phyloP scores from a whole-genome alignment of 2,113 vertebrate species.

The Ellobius talpinus region DNA sequence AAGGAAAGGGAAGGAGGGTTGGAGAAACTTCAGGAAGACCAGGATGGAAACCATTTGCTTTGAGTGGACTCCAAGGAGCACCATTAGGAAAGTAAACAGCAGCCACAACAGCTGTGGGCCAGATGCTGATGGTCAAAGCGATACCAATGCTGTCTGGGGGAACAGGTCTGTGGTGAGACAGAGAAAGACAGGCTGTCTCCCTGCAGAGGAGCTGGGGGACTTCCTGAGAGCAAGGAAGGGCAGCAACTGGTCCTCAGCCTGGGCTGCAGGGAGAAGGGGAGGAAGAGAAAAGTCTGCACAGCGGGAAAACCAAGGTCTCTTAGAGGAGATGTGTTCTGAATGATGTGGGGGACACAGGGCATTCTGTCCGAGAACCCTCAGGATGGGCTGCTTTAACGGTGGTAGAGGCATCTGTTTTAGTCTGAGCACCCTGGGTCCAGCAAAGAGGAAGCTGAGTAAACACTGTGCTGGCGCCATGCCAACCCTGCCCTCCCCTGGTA shows the following conservation, averaged over 20 bases:
- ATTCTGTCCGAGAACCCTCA: not conserved
- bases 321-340: not conserved
- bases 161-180: conserved; percentile 69
- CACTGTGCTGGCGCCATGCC: not conserved
- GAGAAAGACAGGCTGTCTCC: conserved; percentile 71
- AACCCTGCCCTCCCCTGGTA: not conserved
- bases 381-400: not conserved
- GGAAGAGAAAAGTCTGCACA: not conserved
- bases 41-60: not conserved
- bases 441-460: not conserved
- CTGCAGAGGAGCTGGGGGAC: conserved; percentile 24
- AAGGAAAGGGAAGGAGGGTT: conserved; percentile 43
- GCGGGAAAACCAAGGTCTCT: not conserved
- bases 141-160: conserved; percentile 69
- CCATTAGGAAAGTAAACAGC: conserved; percentile 83
- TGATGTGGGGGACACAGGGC: not conserved
- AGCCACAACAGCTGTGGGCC: conserved; percentile 85
- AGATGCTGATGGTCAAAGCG: conserved; percentile 83
- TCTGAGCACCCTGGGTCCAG: no score
- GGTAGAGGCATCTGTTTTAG: not conserved
- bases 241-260: not conserved
- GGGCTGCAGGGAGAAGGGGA: not conserved
- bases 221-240: conserved; percentile 74
- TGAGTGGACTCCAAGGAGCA: conserved; percentile 74
- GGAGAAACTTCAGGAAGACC: not conserved